phyloP scores from a whole-genome alignment of 2,888 invertebrate species.

The Diarsia brunnea region DNA sequence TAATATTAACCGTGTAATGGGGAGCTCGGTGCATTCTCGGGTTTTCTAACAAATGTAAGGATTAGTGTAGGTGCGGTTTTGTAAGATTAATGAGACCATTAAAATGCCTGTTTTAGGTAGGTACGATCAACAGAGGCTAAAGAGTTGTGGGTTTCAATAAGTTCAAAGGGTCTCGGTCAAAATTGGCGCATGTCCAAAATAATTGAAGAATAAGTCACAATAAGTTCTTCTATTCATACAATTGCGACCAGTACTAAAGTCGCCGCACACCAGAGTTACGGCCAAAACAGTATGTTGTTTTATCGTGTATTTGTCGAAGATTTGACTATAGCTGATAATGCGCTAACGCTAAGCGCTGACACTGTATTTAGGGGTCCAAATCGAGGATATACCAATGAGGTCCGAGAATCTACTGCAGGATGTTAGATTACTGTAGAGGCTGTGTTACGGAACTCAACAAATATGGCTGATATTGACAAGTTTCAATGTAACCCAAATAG shows the following conservation, averaged over 20 bases:
- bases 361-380: no score
- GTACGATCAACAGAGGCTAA: no score
- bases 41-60: slow-evolving; percentile 72
- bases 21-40: slow-evolving; percentile 83
- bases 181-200: not conserved
- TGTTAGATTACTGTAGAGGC: no score
- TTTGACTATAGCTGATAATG: no score
- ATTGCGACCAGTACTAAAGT: not conserved
- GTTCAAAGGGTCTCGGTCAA: not conserved
- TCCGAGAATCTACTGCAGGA: no score
- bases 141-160: not conserved
- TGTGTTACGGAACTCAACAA: not conserved
- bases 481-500: not conserved
- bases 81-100: slow-evolving; percentile 17
- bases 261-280: not conserved
- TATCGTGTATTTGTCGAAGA: no score
- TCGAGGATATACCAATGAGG: no score
- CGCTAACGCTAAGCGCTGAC: no score
- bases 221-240: not conserved
- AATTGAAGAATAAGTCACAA: not conserved
- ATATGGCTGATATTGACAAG: not conserved
- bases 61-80: slow-evolving; percentile 72
- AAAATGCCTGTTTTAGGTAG: not conserved
- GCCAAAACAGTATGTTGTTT: not conserved
- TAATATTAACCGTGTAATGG: slow-evolving; percentile 89